These are phyloP conservation scores for Coregonus ussuriensis DNA, from an alignment of 2,797 vertebrate genomes.

Conservation along the genomic window DNA sequence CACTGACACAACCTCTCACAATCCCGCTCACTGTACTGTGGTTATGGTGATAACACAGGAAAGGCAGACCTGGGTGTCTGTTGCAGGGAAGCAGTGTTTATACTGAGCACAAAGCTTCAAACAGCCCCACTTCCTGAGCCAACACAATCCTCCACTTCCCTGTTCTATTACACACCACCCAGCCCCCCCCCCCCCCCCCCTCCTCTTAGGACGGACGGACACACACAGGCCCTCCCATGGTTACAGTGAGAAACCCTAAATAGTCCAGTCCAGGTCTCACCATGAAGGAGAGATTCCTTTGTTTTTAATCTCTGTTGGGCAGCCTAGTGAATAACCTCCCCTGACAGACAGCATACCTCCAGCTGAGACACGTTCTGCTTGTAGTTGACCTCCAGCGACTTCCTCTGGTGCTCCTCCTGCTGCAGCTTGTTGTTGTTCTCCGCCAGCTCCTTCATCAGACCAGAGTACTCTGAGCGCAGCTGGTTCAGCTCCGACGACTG, in stretches of 20 bases:
- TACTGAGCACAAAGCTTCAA: constrained; percentile 60
- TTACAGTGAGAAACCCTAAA: not conserved
- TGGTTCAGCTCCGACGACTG: constrained; percentile 94
- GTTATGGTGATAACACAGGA: constrained; percentile 36
- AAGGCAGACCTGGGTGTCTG: constrained; percentile 43
- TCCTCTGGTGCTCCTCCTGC: constrained; percentile 95
- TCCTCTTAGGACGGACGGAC: not conserved
- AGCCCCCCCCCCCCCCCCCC: constrained; percentile 43
- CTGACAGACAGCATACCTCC: constrained; percentile 66
- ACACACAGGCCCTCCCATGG: not conserved
- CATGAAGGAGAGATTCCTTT: not conserved
- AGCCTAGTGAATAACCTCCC: constrained; percentile 40
- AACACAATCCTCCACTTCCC: constrained; percentile 55
- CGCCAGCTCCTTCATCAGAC: constrained; percentile 89
- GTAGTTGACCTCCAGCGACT: constrained; percentile 88
- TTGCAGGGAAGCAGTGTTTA: constrained; percentile 59
- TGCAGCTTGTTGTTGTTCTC: constrained; percentile 90
- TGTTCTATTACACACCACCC: constrained; percentile 53
- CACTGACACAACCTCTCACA: not conserved
- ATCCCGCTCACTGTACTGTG: constrained; percentile 24
- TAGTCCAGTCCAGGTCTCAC: not conserved
- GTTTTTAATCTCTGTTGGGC: constrained; percentile 17
- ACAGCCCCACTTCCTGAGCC: constrained; percentile 57
- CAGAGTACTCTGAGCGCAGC: constrained; percentile 87
- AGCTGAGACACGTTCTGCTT: constrained; percentile 84